Conservation (phyloP, 1,140 invertebrate genomes). For the Drosophila willistoni region DNA sequence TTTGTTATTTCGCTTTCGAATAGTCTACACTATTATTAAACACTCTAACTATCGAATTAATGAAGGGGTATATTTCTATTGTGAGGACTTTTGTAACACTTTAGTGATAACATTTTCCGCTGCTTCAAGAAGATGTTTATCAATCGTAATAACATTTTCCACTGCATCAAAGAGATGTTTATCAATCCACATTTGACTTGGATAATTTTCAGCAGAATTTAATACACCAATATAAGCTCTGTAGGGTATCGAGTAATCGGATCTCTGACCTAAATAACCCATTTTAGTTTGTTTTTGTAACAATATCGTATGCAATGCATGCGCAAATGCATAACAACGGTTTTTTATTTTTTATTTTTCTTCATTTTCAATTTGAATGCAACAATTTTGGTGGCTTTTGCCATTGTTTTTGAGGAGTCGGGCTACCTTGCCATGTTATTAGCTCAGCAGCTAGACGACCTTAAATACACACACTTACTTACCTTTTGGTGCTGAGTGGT, state of each 20-base stretch:
- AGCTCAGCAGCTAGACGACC: slow-evolving; percentile 37
- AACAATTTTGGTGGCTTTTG: slow-evolving; percentile 5
- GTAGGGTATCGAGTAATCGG: neutral
- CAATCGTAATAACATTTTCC: neutral
- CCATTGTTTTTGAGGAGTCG: slow-evolving; percentile 11
- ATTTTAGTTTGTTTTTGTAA: slow-evolving; percentile 30
- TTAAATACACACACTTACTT: slow-evolving; percentile 38
- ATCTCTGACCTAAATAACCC: neutral
- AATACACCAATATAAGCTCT: too few species aligned
- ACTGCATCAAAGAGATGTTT: too few species aligned
- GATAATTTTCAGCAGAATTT: too few species aligned
- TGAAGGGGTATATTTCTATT: neutral
- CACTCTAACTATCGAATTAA: neutral
- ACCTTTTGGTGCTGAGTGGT: slow-evolving; percentile 14
- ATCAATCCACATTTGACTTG: too few species aligned
- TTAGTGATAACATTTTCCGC: neutral
- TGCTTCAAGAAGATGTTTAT: too few species aligned
- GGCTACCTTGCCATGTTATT: neutral
- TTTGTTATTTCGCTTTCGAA: slow-evolving; percentile 72
- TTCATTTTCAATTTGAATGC: slow-evolving; percentile 67
- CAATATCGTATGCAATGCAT: slow-evolving; percentile 74
- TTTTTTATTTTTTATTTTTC: slow-evolving; percentile 54
- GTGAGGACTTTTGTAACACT: neutral
- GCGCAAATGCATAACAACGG: slow-evolving; percentile 81
- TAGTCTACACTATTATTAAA: slow-evolving; percentile 29